Conservation (phyloP, 1,140 invertebrate genomes). For the Sycobia sp. region DNA sequence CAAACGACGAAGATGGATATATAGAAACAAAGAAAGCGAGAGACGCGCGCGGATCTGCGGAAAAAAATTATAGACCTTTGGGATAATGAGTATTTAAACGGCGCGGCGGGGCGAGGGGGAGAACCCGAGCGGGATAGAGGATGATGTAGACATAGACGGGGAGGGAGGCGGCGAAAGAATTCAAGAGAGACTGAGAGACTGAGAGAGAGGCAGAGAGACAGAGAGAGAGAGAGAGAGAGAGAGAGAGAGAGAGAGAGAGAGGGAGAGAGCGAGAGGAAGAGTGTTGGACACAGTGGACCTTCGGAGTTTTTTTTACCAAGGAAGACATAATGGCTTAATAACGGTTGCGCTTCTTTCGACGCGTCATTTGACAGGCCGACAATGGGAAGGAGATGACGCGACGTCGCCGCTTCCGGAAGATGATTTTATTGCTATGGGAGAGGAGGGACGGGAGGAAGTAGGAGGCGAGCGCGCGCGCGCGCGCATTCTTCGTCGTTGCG, state of each 20-base stretch:
- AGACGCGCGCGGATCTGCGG: too few relatives aligned
- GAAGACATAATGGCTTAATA: constrained; percentile 28
- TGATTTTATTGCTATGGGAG: neutral
- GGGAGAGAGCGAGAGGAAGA: too few relatives aligned
- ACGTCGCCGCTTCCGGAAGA: neutral
- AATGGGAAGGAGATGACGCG: neutral
- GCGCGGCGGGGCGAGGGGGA: neutral
- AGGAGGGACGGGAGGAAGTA: neutral
- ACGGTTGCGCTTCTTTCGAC: constrained; percentile 3
- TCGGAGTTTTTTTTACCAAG: neutral
- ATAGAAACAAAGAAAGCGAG: too few relatives aligned
- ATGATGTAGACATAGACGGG: neutral
- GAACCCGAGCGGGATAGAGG: neutral
- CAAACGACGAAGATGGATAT: too few relatives aligned
- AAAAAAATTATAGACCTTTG: constrained; percentile 20
- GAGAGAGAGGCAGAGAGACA: too few relatives aligned
- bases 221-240: neutral
- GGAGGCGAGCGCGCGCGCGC: too few relatives aligned
- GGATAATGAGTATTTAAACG: constrained; percentile 32
- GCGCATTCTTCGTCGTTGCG: neutral
- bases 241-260: too few relatives aligned
- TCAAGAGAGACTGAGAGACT: too few relatives aligned
- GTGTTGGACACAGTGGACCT: too few relatives aligned
- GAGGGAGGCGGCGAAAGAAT: neutral
- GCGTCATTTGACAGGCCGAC: constrained; percentile 17